Conservation (phyloP, 2,797 vertebrate species). For the Rhyacichthys aspro region DNA sequence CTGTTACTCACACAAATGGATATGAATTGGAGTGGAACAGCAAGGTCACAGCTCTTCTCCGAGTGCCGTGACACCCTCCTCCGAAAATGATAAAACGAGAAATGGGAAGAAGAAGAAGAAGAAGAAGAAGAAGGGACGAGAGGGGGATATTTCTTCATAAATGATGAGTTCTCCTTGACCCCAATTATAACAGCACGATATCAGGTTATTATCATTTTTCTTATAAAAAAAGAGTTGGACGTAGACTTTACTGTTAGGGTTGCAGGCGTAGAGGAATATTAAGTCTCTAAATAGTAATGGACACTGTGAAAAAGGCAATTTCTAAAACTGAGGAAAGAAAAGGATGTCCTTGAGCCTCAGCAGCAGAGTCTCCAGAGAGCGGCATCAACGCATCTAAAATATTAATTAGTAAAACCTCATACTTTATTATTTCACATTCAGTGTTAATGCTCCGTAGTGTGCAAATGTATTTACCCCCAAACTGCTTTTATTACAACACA, state of each 20-base stretch:
- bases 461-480: too few species aligned
- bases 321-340: conserved; percentile 9
- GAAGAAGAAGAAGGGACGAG: conserved; percentile 19
- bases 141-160: conserved; percentile 55
- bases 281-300: conserved; percentile 23
- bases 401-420: conserved; percentile 11
- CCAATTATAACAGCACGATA: conserved; percentile 67
- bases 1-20: conserved; percentile 27
- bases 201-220: conserved; percentile 53
- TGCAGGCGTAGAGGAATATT: conserved; percentile 21
- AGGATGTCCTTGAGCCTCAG: conserved; percentile 26
- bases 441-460: background rate
- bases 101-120: conserved; percentile 23
- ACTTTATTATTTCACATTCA: conserved; percentile 11
- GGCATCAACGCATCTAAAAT: conserved; percentile 6
- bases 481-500: too few species aligned
- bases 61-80: conserved; percentile 30
- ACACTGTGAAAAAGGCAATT: conserved; percentile 13
- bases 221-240: conserved; percentile 21
- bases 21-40: conserved; percentile 53
- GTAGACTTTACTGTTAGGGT: conserved; percentile 21
- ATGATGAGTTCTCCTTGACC: conserved; percentile 70
- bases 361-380: background rate
- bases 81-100: conserved; percentile 57
- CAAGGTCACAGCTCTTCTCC: conserved; percentile 52